Evolutionary conservation across 2,888 invertebrate genomes (phyloP), one percentile per base, ranked within the genome.

Genomic region (Crocallis elinguaria): DNA sequence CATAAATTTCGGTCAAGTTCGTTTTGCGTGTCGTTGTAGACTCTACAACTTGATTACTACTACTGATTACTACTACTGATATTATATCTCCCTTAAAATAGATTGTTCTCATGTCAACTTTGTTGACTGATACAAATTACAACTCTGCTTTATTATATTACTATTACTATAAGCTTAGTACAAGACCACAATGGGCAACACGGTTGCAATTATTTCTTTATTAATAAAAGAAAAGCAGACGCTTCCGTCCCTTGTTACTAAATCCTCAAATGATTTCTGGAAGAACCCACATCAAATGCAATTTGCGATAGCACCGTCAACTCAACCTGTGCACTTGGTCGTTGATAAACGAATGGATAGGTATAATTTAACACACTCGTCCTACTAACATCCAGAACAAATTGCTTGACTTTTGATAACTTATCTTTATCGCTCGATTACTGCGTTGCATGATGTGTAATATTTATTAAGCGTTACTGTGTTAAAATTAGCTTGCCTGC

Each of bases 361-460:
- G 60, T 56, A 61, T 53, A 30, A 11, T 58, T 72, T 58, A 56
- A 60, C 64, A 58, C 53, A 43, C 23, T 57, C 50, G 86, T 71
- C 80, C 86, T 66, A 87, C 77, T 85, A 75, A 85, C 82, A 79
- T 72, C 60, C 68, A 56, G 67, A 66, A 79, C 78, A 80, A 82
- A 80, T 82, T 80, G 59, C 71, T 79, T 79, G 76, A 78, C 80
- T 77, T 71, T 57, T 66, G 86, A 85, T 86, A 86, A 73, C 64
- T 33, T 66, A 70, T 71, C 67, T 57, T 68, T 77, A 75, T 82
- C 77, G 65, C 52, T 35, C 55, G 65, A 74, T 74, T 71, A 67
- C 66, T 69, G 67, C 62, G 67, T 62, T 70, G 67, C 50, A 49
- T 51, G 44, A 11, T 51, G 9, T 29, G 29, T 11, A 39, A 44